Evolutionary conservation across 1,140 invertebrate genomes (phyloP), one percentile per base, ranked within the genome.

Genomic region (Ladona fulva): DNA sequence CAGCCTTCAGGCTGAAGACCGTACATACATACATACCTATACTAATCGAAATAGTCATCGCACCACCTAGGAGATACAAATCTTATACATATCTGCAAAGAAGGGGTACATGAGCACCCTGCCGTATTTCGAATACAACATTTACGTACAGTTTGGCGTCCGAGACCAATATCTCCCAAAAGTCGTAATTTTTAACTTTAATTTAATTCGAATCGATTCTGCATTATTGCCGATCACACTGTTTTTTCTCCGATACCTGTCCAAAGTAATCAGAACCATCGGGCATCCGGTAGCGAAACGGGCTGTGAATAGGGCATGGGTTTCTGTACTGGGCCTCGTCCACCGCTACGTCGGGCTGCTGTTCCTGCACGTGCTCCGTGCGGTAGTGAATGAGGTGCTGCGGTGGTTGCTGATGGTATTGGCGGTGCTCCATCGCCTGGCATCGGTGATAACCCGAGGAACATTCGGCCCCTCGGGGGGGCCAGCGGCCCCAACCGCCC

Each of bases 171-270:
- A n/a, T n/a, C n/a, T n/a, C n/a, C n/a, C n/a, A n/a, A n/a, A n/a
- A n/a, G n/a, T n/a, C n/a, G n/a, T n/a, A n/a, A n/a, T n/a, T n/a
- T n/a, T n/a, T n/a, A n/a, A n/a, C n/a, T n/a, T n/a, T n/a, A n/a
- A n/a, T n/a, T n/a, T n/a, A n/a, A n/a, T n/a, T n/a, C n/a, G n/a
- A n/a, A n/a, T n/a, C n/a, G n/a, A n/a, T n/a, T n/a, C n/a, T n/a
- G n/a, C n/a, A n/a, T n/a, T n/a, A n/a, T n/a, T n/a, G n/a, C n/a
- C n/a, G n/a, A n/a, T n/a, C n/a, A n/a, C n/a, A n/a, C n/a, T n/a
- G n/a, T n/a, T n/a, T n/a, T n/a, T n/a, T n/a, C n/a, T n/a, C n/a
- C 82, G 99, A 89, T 81, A 95, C 95, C 97, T 98, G 88, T 16
- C 52, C 52, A 12, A 66, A 66, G 12, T 66, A 66, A 66, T 66